Conservation (phyloP, 2,888 invertebrate genomes). For the Dynastes maya region DNA sequence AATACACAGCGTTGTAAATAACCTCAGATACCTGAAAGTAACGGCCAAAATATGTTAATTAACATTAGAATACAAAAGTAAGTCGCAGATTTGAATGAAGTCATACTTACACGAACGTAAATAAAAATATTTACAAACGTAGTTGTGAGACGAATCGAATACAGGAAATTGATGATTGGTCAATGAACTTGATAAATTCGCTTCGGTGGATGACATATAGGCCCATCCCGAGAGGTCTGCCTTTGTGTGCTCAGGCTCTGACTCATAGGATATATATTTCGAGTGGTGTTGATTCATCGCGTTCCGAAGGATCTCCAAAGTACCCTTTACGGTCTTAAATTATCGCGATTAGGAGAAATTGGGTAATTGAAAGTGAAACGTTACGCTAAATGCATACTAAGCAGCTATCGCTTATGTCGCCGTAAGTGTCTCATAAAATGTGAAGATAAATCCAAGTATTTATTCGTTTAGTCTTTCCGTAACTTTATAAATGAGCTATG, state of each 20-base stretch:
- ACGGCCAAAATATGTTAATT: slow-evolving; percentile 8
- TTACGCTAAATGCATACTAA: background rate
- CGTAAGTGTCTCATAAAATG: too few species aligned
- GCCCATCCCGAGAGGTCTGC: slow-evolving; percentile 27
- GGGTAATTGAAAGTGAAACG: background rate
- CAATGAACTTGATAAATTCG: slow-evolving; percentile 44
- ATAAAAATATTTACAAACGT: slow-evolving; percentile 38
- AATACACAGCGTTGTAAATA: too few species aligned
- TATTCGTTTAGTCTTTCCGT: too few species aligned
- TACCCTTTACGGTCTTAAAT: slow-evolving; percentile 8
- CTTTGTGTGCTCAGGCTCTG: background rate
- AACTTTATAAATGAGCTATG: too few species aligned
- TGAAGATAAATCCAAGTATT: too few species aligned
- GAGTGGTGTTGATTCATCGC: background rate
- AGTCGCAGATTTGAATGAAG: background rate
- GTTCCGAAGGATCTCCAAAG: background rate
- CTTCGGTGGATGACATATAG: slow-evolving; percentile 10
- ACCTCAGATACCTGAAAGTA: background rate
- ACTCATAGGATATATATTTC: slow-evolving; percentile 4
- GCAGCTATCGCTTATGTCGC: too few species aligned
- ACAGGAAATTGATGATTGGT: slow-evolving; percentile 45
- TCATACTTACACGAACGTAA: background rate
- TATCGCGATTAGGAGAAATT: slow-evolving; percentile 1
- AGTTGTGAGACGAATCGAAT: slow-evolving; percentile 6
- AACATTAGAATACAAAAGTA: background rate